These are phyloP conservation scores for Anas platyrhynchos DNA, from an alignment of 2,113 vertebrate genomes.

Conservation along the genomic window DNA sequence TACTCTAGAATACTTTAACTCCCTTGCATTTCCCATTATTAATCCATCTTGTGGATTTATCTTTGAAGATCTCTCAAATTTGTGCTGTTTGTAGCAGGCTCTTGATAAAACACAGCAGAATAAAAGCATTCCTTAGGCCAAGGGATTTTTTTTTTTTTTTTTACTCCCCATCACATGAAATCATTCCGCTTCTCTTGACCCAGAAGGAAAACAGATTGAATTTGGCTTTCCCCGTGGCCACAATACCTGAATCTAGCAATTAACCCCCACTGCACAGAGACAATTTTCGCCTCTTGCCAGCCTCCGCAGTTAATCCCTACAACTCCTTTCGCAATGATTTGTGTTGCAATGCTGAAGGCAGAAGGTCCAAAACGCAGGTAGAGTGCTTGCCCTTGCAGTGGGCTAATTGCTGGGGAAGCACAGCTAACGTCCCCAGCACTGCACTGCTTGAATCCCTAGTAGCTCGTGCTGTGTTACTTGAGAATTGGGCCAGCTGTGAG, in stretches of 20 bases:
- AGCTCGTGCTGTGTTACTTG: accelerated
- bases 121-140: not conserved
- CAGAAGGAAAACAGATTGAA: not conserved
- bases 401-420: not conserved
- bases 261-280: not conserved
- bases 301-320: not conserved
- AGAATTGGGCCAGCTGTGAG: not conserved
- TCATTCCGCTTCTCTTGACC: not conserved
- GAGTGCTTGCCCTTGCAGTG: not conserved
- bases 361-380: not conserved
- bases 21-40: not conserved
- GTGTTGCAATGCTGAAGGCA: not conserved
- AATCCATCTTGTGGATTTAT: not conserved
- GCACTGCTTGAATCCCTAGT: not conserved
- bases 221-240: not conserved
- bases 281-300: not conserved
- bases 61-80: not conserved
- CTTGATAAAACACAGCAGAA: not conserved
- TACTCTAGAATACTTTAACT: not conserved
- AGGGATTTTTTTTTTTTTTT: not conserved
- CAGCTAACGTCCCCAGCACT: not conserved
- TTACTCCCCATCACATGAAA: not conserved
- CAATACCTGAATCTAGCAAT: not conserved
- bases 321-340: not conserved
- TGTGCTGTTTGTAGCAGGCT: not conserved